phyloP scores from a whole-genome alignment of 2,888 invertebrate species.

The Meliscaeva auricollis region DNA sequence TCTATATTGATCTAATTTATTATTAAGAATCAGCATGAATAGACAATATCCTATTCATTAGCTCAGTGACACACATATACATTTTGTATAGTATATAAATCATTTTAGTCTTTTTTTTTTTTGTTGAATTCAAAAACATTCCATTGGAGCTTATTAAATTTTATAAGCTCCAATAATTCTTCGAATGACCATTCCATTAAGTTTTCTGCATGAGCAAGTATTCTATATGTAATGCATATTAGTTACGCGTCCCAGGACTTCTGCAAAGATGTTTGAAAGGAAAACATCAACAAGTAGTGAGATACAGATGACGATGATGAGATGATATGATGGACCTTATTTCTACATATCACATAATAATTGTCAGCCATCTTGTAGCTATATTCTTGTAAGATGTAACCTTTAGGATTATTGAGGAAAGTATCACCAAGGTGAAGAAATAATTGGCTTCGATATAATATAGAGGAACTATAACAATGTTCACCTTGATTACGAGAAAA shows the following conservation, averaged over 20 bases:
- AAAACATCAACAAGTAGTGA: conserved; percentile 18
- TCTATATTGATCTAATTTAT: conserved; percentile 64
- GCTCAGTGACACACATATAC: conserved; percentile 41
- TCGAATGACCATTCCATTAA: conserved; percentile 29
- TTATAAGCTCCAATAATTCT: conserved; percentile 45
- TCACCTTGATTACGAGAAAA: background rate
- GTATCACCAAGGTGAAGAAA: conserved; percentile 47
- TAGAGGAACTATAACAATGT: background rate
- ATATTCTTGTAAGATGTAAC: background rate
- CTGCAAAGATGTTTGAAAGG: background rate
- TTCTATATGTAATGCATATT: conserved; percentile 47
- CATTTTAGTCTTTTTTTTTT: background rate
- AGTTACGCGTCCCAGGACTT: conserved; percentile 46
- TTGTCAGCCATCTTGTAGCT: conserved; percentile 6
- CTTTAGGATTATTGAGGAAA: no score
- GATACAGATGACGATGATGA: no score
- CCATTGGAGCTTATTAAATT: conserved; percentile 45
- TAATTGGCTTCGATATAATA: conserved; percentile 54
- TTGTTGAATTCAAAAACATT: conserved; percentile 6
- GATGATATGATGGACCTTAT: conserved; percentile 9
- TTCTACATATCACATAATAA: conserved; percentile 40
- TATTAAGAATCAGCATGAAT: conserved; percentile 40
- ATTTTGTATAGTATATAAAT: background rate
- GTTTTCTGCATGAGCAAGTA: conserved; percentile 43
- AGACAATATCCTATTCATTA: conserved; percentile 49